A percentile compares a stretch with the other conserved stretches of the same genome.
Evolutionary conservation across 2,797 vertebrate genomes (phyloP).

Genomic region (Brachymystax lenok): DNA sequence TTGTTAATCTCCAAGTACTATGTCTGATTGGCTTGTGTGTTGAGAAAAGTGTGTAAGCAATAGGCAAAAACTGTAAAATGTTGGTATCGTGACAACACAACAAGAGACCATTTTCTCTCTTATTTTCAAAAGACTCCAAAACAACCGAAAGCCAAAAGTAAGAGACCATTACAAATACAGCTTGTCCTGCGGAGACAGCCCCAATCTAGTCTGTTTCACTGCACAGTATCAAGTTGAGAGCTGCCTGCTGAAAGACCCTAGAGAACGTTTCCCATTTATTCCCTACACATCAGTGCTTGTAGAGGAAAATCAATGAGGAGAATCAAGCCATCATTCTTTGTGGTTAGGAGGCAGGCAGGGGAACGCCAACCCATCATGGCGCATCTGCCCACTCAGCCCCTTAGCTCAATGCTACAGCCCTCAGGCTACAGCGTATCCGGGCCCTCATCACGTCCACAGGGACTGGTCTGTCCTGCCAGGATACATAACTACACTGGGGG

Average conservation of each 20-base stretch:
- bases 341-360: conserved; percentile 46
- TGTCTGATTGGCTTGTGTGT: too few species aligned
- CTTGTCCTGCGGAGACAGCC: conserved; percentile 38
- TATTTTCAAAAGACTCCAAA: conserved; percentile 41
- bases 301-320: conserved; percentile 64
- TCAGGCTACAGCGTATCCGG: conserved; percentile 25
- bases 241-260: conserved; percentile 61
- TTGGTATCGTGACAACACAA: not conserved
- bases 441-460: conserved; percentile 5
- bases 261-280: conserved; percentile 45
- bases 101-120: conserved; percentile 33
- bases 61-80: too few species aligned
- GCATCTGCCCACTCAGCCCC: conserved; percentile 39
- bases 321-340: conserved; percentile 67
- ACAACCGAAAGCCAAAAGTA: conserved; percentile 44
- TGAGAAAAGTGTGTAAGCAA: too few species aligned
- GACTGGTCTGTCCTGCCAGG: conserved; percentile 19
- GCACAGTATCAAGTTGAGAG: conserved; percentile 59
- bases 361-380: conserved; percentile 33
- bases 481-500: not conserved
- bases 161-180: conserved; percentile 37
- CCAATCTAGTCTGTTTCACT: conserved; percentile 58
- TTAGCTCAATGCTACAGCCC: conserved; percentile 41
- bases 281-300: conserved; percentile 60
- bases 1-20: too few species aligned